A percentile compares a stretch with the other conserved stretches of the same genome.
Evolutionary conservation across 2,797 vertebrate species (phyloP).

Genomic region (Geotrypetes seraphini): DNA sequence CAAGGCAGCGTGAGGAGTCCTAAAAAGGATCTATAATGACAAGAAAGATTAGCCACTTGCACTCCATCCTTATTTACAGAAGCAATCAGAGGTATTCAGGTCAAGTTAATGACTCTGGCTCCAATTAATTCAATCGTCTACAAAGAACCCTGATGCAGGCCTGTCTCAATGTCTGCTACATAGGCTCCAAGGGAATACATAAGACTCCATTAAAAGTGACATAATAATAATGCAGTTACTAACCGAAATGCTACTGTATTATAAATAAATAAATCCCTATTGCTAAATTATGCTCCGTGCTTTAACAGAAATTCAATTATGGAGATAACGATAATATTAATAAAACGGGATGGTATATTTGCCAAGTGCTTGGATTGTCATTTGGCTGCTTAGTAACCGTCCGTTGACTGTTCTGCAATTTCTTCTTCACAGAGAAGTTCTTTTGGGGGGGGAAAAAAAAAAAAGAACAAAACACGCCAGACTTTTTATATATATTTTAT

Average conservation of each 20-base stretch:
- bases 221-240: constrained; percentile 63
- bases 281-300: constrained; percentile 54
- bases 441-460: too few relatives aligned
- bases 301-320: constrained; percentile 78
- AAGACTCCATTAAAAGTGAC: constrained; percentile 59
- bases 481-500: constrained; percentile 54
- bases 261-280: constrained; percentile 60
- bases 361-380: constrained; percentile 56
- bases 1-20: constrained; percentile 57
- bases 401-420: constrained; percentile 53
- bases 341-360: constrained; percentile 50
- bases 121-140: constrained; percentile 74
- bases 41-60: constrained; percentile 61
- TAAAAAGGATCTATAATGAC: constrained; percentile 59
- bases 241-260: constrained; percentile 58
- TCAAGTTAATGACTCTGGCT: constrained; percentile 66
- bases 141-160: constrained; percentile 53
- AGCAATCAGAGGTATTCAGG: constrained; percentile 69
- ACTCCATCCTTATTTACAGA: constrained; percentile 66
- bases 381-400: constrained; percentile 60
- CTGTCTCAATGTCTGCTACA: constrained; percentile 48
- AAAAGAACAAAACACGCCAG: constrained; percentile 56
- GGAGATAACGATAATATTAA: constrained; percentile 70
- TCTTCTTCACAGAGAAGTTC: constrained; percentile 50
- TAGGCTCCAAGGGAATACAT: constrained; percentile 50